phyloP scores from a whole-genome alignment of 2,888 invertebrate genomes.

The Gastracanthus pulcherrimus region DNA sequence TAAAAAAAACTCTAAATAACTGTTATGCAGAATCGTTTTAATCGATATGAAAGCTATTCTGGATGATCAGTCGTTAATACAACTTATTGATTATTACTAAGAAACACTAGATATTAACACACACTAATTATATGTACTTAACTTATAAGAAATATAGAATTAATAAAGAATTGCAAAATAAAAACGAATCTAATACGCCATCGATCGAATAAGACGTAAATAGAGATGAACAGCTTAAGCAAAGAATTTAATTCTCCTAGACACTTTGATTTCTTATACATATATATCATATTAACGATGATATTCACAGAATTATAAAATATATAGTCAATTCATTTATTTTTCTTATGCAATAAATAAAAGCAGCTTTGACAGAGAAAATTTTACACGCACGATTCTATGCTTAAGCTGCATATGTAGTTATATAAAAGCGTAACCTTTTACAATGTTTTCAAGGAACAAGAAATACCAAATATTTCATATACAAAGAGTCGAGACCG shows the following conservation, averaged over 20 bases:
- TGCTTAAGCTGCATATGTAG: conserved; percentile 46
- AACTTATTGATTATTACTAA: conserved; percentile 56
- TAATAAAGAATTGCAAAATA: conserved; percentile 26
- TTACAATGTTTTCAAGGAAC: conserved; percentile 32
- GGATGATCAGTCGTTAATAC: conserved; percentile 46
- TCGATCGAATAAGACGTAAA: conserved; percentile 9
- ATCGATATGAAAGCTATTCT: conserved; percentile 39
- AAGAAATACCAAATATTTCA: conserved; percentile 37
- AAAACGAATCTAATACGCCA: conserved; percentile 31
- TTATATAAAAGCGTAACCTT: conserved; percentile 11
- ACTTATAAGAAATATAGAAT: conserved; percentile 22
- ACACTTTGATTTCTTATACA: not conserved
- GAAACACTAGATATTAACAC: conserved; percentile 38
- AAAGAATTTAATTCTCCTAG: conserved; percentile 14
- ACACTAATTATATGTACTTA: conserved; percentile 48
- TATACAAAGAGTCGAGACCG: conserved; percentile 32
- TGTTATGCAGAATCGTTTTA: conserved; percentile 23
- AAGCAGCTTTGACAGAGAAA: not conserved
- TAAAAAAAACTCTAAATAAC: conserved; percentile 14
- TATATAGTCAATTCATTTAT: conserved; percentile 10
- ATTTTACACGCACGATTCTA: not conserved
- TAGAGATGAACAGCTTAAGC: conserved; percentile 29
- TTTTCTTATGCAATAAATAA: conserved; percentile 1
- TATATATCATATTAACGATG: not conserved
- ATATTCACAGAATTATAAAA: not conserved